These are phyloP conservation scores for Lanistes nyassanus DNA, from an alignment of 1,140 invertebrate genomes.

Conservation along the genomic window DNA sequence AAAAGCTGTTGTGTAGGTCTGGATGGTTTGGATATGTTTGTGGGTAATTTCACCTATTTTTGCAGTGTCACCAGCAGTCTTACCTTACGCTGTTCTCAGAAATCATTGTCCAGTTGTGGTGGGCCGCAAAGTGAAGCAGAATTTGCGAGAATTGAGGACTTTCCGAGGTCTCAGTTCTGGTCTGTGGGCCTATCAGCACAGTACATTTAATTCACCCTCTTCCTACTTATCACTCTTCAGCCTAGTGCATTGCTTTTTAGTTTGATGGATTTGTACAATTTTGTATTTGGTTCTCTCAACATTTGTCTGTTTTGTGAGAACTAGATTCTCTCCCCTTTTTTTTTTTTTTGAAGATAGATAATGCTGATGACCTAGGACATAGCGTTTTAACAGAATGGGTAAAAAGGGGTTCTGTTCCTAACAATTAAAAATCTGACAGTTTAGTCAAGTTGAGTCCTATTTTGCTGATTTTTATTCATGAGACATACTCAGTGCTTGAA, in stretches of 20 bases:
- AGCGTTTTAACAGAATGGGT: background rate
- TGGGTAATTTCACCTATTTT: constrained; percentile 25
- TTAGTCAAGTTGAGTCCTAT: too few relatives aligned
- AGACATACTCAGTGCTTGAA: too few relatives aligned
- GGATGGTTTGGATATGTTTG: background rate
- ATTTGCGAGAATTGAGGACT: constrained; percentile 20
- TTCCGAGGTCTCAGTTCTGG: constrained; percentile 21
- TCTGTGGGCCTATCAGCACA: constrained; percentile 25
- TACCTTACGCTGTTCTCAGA: constrained; percentile 23
- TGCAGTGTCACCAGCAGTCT: constrained; percentile 20
- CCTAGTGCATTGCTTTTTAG: constrained; percentile 1
- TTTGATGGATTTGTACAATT: background rate
- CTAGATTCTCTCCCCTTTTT: too few relatives aligned
- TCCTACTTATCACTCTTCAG: background rate
- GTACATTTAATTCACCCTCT: background rate
- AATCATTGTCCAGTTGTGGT: constrained; percentile 20
- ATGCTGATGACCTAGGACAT: too few relatives aligned
- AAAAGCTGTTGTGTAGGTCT: too few relatives aligned
- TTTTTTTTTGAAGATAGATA: too few relatives aligned
- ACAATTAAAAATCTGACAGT: too few relatives aligned
- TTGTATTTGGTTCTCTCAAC: constrained; percentile 7
- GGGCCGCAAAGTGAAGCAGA: constrained; percentile 20
- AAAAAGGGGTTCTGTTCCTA: background rate
- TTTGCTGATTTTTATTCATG: too few relatives aligned
- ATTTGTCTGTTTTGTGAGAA: background rate